A percentile compares a stretch with the other conserved stretches of the same genome.
Conservation (phyloP, 2,797 vertebrate genomes). For the Cyclopterus lumpus region DNA sequence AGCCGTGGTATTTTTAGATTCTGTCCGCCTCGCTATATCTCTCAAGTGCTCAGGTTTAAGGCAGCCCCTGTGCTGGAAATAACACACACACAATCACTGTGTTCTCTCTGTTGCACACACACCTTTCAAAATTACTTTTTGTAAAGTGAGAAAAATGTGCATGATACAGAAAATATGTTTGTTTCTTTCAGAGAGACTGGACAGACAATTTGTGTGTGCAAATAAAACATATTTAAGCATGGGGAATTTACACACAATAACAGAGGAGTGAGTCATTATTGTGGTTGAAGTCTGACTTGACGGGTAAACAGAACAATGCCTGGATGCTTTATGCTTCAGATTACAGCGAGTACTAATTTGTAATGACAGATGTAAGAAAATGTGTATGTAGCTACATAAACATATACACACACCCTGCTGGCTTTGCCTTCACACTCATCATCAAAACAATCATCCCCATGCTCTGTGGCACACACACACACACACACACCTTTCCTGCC, state of each 20-base stretch:
- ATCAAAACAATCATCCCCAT: conserved; percentile 7
- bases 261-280: conserved; percentile 6
- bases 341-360: neutral
- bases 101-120: conserved; percentile 15
- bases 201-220: conserved; percentile 15
- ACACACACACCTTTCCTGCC: conserved; percentile 9
- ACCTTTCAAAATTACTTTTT: conserved; percentile 11
- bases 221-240: conserved; percentile 7
- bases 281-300: conserved; percentile 11
- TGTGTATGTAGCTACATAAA: neutral
- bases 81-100: conserved; percentile 49
- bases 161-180: conserved; percentile 9
- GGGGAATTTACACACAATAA: conserved; percentile 8
- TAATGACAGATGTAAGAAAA: neutral
- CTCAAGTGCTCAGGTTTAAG: conserved; percentile 70
- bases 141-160: conserved; percentile 28
- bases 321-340: no score
- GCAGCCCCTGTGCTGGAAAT: conserved; percentile 56
- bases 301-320: no score
- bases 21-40: conserved; percentile 63
- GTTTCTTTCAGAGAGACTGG: conserved; percentile 1
- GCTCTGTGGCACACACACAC: neutral
- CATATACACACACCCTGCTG: neutral
- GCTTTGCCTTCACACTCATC: conserved; percentile 17
- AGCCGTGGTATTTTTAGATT: conserved; percentile 77